A percentile compares a stretch with the other conserved stretches of the same genome.
Evolutionary conservation across 2,797 vertebrate genomes (phyloP).

Genomic region (Pseudomugil gertrudae): DNA sequence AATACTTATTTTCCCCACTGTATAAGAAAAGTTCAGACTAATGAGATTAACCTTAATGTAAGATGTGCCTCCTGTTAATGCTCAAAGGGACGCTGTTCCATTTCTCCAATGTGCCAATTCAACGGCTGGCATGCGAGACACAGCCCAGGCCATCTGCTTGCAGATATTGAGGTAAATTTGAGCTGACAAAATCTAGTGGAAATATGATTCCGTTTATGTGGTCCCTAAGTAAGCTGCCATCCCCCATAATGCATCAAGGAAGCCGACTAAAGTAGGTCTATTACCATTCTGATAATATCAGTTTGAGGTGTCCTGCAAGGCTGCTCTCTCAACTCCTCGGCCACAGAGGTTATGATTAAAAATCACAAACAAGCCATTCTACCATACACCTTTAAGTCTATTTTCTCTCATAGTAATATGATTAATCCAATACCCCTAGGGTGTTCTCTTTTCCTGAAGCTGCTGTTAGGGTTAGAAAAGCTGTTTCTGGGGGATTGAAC

Average conservation of each 20-base stretch:
- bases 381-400: slow-evolving; percentile 25
- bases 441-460: slow-evolving; percentile 17
- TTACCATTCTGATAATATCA: slow-evolving; percentile 76
- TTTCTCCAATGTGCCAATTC: slow-evolving; percentile 37
- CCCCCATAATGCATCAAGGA: slow-evolving; percentile 67
- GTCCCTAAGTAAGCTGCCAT: slow-evolving; percentile 77
- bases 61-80: slow-evolving; percentile 16
- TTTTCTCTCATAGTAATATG: slow-evolving; percentile 42
- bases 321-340: slow-evolving; percentile 41
- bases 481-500: slow-evolving; percentile 20
- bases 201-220: slow-evolving; percentile 78
- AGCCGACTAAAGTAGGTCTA: slow-evolving; percentile 71
- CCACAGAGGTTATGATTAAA: slow-evolving; percentile 61
- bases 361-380: slow-evolving; percentile 61
- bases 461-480: slow-evolving; percentile 7
- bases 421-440: slow-evolving; percentile 30
- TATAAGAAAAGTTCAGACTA: slow-evolving; percentile 5
- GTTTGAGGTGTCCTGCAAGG: slow-evolving; percentile 65
- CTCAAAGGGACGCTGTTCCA: slow-evolving; percentile 22
- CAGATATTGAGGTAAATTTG: slow-evolving; percentile 58
- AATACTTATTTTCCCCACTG: no score
- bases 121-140: slow-evolving; percentile 41
- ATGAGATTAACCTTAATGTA: slow-evolving; percentile 31
- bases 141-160: slow-evolving; percentile 61
- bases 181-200: slow-evolving; percentile 71